Percentiles rank a stretch among this genome's conserved stretches.
phyloP scores from a whole-genome alignment of 2,888 invertebrate genomes.

The Epicampocera succincta region DNA sequence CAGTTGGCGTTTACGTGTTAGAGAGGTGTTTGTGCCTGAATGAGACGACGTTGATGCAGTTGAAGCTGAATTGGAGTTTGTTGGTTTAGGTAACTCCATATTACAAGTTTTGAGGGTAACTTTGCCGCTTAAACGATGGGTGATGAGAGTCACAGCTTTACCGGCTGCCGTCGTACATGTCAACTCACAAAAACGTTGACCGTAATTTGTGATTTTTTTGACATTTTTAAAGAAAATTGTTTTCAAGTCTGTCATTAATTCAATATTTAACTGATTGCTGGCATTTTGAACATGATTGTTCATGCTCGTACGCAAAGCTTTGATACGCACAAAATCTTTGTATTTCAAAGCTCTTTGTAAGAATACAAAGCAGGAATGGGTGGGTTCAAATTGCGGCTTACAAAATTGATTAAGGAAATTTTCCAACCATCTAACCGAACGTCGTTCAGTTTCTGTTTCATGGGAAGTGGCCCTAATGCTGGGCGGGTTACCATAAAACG shows the following conservation, averaged over 20 bases:
- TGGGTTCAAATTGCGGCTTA: constrained; percentile 72
- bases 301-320: constrained; percentile 70
- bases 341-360: constrained; percentile 73
- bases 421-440: constrained; percentile 73
- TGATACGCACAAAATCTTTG: constrained; percentile 72
- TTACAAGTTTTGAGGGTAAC: constrained; percentile 68
- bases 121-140: constrained; percentile 70
- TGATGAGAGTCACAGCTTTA: constrained; percentile 71
- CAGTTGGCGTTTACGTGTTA: constrained; percentile 51
- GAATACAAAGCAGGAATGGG: constrained; percentile 72
- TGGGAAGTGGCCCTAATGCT: constrained; percentile 33
- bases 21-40: not conserved
- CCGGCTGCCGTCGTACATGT: constrained; percentile 70
- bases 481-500: constrained; percentile 74
- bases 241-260: constrained; percentile 71
- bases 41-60: not conserved
- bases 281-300: constrained; percentile 67
- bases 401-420: constrained; percentile 73
- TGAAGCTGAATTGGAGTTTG: not conserved
- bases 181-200: constrained; percentile 72
- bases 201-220: constrained; percentile 70
- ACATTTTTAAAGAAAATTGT: constrained; percentile 69
- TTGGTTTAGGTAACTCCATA: constrained; percentile 36
- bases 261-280: constrained; percentile 64
- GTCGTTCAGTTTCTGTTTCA: constrained; percentile 49